Conservation (phyloP, 2,797 vertebrate species). For the Gorsachius magnificus region DNA sequence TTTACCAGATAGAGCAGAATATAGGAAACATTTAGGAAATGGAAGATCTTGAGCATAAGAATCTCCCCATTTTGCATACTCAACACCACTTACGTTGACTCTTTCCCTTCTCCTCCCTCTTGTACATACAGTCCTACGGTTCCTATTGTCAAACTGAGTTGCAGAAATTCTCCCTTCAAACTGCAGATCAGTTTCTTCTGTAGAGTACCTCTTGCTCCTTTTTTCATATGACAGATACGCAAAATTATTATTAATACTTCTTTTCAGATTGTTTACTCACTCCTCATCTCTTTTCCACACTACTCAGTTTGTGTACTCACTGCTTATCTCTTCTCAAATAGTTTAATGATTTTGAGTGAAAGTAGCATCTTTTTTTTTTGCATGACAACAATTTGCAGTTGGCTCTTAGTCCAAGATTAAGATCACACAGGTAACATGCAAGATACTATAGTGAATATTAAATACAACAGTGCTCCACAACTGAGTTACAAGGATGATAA, state of each 20-base stretch:
- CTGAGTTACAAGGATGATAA: neutral
- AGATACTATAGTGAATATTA: neutral
- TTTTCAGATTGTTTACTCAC: neutral
- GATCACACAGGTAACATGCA: neutral
- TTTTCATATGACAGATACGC: neutral
- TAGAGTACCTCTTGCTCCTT: neutral
- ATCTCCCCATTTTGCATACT: neutral
- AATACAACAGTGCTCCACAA: neutral
- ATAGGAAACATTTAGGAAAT: neutral
- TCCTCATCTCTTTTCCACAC: neutral
- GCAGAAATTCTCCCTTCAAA: neutral
- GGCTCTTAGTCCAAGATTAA: neutral
- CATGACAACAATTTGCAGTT: neutral
- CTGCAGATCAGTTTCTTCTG: neutral
- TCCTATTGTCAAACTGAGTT: neutral
- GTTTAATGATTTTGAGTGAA: neutral
- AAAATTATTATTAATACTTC: neutral
- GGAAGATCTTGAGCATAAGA: neutral
- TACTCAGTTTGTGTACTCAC: neutral
- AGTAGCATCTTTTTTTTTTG: neutral
- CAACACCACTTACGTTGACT: neutral
- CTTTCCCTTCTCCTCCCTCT: neutral
- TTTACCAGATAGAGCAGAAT: neutral
- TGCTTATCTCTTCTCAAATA: neutral
- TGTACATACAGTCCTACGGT: neutral